Conservation (phyloP, 2,888 invertebrate species). For the Alsophila aescularia region DNA sequence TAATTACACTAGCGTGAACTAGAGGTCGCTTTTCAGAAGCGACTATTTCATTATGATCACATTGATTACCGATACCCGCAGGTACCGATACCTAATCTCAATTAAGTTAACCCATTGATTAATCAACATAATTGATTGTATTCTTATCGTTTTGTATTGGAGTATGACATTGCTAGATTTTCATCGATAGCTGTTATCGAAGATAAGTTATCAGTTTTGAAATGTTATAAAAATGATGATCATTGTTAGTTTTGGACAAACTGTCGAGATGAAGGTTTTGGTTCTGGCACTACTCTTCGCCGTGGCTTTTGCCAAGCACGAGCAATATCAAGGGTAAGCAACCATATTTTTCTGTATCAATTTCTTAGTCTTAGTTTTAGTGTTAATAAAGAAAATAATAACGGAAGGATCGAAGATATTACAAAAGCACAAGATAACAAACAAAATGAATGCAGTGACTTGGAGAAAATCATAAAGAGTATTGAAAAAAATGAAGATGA, state of each 20-base stretch:
- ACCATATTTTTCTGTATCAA: not conserved
- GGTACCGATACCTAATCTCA: too few relatives aligned
- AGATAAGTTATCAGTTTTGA: conserved; percentile 29
- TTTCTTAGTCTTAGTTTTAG: not conserved
- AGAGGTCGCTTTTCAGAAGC: not conserved
- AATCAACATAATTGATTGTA: conserved; percentile 1
- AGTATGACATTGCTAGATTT: conserved; percentile 1
- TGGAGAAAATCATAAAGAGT: too few relatives aligned
- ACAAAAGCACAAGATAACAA: too few relatives aligned
- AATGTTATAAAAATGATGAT: conserved; percentile 28
- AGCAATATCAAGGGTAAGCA: conserved; percentile 61
- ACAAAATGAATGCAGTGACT: too few relatives aligned
- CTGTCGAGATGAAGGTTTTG: conserved; percentile 53
- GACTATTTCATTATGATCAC: not conserved
- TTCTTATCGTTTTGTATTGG: conserved; percentile 2
- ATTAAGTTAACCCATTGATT: not conserved
- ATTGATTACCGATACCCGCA: too few relatives aligned
- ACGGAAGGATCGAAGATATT: too few relatives aligned
- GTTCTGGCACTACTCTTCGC: conserved; percentile 50
- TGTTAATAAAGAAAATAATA: too few relatives aligned
- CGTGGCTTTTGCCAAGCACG: conserved; percentile 64
- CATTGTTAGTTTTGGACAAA: conserved; percentile 5
- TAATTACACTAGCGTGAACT: too few relatives aligned
- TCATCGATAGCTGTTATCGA: conserved; percentile 11
- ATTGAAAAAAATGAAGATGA: not conserved